Evolutionary conservation across 2,797 vertebrate species (phyloP).

Genomic region (Enteromius unitaeniatus): DNA sequence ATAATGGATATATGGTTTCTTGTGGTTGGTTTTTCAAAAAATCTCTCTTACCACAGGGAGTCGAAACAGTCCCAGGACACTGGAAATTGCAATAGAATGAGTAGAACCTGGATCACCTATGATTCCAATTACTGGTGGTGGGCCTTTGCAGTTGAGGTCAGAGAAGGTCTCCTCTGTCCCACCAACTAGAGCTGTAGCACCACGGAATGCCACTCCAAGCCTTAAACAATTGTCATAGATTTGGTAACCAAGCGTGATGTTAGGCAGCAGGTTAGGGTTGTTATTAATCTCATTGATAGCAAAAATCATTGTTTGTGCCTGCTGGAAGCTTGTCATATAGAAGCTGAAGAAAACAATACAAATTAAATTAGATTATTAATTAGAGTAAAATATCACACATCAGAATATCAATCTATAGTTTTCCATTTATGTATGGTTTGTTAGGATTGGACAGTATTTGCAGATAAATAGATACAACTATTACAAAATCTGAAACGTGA

Average conservation of each 20-base stretch:
- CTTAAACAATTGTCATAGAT: conserved; percentile 77
- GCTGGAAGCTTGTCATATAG: conserved; percentile 66
- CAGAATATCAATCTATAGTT: too few species aligned
- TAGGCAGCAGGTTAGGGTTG: conserved; percentile 69
- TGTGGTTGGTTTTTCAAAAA: too few species aligned
- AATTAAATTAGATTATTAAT: neutral
- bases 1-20: neutral
- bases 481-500: too few species aligned
- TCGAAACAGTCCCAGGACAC: conserved; percentile 65
- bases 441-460: too few species aligned
- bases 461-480: too few species aligned
- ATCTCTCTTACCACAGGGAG: conserved; percentile 64
- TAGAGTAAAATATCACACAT: neutral
- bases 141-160: conserved; percentile 50
- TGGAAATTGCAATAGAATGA: conserved; percentile 67
- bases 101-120: conserved; percentile 68
- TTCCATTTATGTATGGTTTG: too few species aligned
- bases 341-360: conserved; percentile 60
- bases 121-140: conserved; percentile 65
- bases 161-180: conserved; percentile 46
- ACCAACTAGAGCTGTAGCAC: conserved; percentile 67
- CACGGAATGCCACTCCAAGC: conserved; percentile 72
- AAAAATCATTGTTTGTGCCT: conserved; percentile 73
- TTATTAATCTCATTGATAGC: conserved; percentile 76
- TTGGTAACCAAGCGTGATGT: conserved; percentile 66